phyloP scores from a whole-genome alignment of 2,888 invertebrate species.

The Philereme transversata region DNA sequence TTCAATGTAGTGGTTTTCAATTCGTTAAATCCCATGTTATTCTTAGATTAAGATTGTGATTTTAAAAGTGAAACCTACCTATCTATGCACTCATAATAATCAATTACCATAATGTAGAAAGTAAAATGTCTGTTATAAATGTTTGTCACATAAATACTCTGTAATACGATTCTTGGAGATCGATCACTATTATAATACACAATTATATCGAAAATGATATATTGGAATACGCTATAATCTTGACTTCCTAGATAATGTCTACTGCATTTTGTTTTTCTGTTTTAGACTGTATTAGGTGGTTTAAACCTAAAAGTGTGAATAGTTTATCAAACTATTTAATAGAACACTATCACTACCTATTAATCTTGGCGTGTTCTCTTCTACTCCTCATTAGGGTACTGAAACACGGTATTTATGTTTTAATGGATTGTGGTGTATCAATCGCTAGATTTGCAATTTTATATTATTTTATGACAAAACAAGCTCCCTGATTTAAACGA shows the following conservation, averaged over 20 bases:
- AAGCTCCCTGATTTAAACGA: constrained; percentile 9
- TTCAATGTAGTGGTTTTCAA: constrained; percentile 64
- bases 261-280: not conserved
- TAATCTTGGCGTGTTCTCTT: not conserved
- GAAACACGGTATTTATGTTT: not conserved
- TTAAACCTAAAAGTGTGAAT: not conserved
- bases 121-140: constrained; percentile 26
- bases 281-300: not conserved
- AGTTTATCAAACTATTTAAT: not conserved
- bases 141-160: constrained; percentile 21
- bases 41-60: constrained; percentile 68
- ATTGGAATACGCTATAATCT: constrained; percentile 12
- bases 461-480: not conserved
- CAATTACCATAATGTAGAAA: constrained; percentile 55
- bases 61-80: constrained; percentile 71
- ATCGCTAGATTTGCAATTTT: not conserved
- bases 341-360: too few species aligned
- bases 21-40: constrained; percentile 61
- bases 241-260: constrained; percentile 7
- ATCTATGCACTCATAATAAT: constrained; percentile 58
- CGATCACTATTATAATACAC: constrained; percentile 2
- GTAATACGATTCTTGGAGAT: constrained; percentile 20
- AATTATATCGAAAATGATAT: constrained; percentile 3
- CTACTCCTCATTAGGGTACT: too few species aligned
- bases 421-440: not conserved